Base-by-base conservation (phyloP, 2,797 vertebrate genomes). In the Gallinago stenura region DNA sequence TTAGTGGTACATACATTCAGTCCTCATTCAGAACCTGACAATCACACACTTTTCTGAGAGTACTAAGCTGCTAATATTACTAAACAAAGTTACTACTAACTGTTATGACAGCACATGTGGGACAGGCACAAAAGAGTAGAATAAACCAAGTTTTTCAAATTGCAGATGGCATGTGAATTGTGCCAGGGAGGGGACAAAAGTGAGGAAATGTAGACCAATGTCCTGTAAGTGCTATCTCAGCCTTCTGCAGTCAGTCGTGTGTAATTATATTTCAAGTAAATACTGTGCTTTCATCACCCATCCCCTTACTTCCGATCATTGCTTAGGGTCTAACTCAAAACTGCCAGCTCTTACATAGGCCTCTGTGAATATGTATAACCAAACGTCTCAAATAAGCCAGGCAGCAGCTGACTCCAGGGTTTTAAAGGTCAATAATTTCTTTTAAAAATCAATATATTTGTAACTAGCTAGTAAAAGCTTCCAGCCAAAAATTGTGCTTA, bases 381-480 rank as follows among this genome's bases (percentile, higher is more conserved):
- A 78, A 76, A 46, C 7, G 16, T 54, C 69, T 95, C 57, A 83
- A 83, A 35, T 1, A 75, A 76, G 50, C 43, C 79, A 76, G 54
- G 53, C 72, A 85, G 71, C n/a, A 87, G 72, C 57, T 92, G 84
- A 66, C 79, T 89, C 64, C 50, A 51, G 82, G 35, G 61, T 72
- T 94, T 94, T 94, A 87, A 80, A 96, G 70, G 72, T 94, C 93
- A 96, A 95, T 94, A 81, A 82, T 89, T 95, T 82, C 90, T 94
- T 94, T 87, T 39, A 57, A 95, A 90, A 90, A 95, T 95, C 87
- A 87, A 84, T 95, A 31, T 71, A 85, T 85, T 89, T 82, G 62
- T 82, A 96, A 84, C 51, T 50, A 92, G 50, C 45, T 76, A n/a
- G 62, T 89, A 87, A 90, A 92, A 93, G 78, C 88, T 92, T 81